Evolutionary conservation across 2,113 vertebrate species (phyloP).

Genomic region (Amphilophus citrinellus): DNA sequence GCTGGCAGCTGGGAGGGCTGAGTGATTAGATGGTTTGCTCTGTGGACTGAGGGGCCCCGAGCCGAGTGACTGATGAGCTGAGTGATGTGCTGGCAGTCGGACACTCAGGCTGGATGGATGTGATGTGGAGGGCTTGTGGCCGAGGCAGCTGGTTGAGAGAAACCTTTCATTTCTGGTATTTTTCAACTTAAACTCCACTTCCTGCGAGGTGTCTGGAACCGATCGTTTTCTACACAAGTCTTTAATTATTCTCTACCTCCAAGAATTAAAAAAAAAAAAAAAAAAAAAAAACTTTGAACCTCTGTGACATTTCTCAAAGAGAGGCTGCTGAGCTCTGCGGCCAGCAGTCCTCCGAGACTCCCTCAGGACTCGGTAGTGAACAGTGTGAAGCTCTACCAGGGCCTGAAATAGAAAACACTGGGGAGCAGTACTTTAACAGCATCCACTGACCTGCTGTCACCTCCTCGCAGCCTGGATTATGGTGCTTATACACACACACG

Average conservation of each 20-base stretch:
- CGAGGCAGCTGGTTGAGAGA: neutral
- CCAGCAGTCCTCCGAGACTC: neutral
- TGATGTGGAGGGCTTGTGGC: neutral
- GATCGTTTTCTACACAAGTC: neutral
- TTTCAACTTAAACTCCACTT: neutral
- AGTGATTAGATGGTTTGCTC: neutral
- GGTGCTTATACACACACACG: neutral
- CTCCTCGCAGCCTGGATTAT: neutral
- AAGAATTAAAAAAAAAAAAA: neutral
- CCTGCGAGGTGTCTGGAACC: neutral
- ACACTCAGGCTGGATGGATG: neutral
- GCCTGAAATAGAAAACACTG: neutral
- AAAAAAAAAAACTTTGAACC: neutral
- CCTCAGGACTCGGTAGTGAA: neutral
- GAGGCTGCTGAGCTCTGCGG: neutral
- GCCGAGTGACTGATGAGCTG: neutral
- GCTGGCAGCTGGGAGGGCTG: slow-evolving; percentile 1
- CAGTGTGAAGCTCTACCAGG: neutral
- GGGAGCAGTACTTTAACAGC: neutral
- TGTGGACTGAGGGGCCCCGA: neutral
- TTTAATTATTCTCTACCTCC: neutral
- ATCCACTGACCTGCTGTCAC: neutral
- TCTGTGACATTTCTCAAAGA: neutral
- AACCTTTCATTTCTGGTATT: neutral
- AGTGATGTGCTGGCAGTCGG: neutral